Evolutionary conservation across 30 jellyfish, hydroid and myxozoan species (phyloP), one percentile per base, ranked within the genome.

Genomic region (Hydra vulgaris): DNA sequence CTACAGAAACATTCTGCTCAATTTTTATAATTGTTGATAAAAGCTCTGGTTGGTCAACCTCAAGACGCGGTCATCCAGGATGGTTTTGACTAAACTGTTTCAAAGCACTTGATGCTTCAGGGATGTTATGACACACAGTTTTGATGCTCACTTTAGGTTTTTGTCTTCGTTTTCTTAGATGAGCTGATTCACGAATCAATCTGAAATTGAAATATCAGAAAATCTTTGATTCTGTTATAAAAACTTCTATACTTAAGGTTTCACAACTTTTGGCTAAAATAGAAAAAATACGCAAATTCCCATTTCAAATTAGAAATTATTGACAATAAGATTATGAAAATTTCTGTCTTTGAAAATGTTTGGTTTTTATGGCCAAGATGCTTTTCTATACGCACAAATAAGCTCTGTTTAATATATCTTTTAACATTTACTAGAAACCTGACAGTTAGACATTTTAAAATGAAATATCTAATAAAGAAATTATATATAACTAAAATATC

Each of bases 1-100:
- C 68, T 67, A 23, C 86, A 19, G 7, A 79, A 21, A 23, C 23
- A 17, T 69, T 79, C 86, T 17, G 85, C 8, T 7, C 84, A n/a
- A 54, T 24, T 18, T 77, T 77, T 18, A 77, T 25, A 8, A 25
- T 77, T 19, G 84, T 40, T 40, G 61, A 40, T 40, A 40, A 40
- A 40, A 3, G 5, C 61, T 40, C 61, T 40, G 61, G 61, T 40
- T 40, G 61, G 12, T 40, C 61, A 40, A 40, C 12, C 12, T 40
- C 61, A 40, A 40, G 61, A 12, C 61, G 61, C 12, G 61, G 61
- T 40, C 61, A 12, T 40, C 61, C 61, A 40, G 61, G 61, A 40
- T 40, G 61, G 61, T 40, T 40, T 40, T 12, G 61, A 40, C 5
- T 40, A 40, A 40, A 40, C 61, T 40, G n/a, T n/a, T 40, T 40